Conservation (phyloP, 2,797 vertebrate genomes). For the Gymnocypris eckloni region DNA sequence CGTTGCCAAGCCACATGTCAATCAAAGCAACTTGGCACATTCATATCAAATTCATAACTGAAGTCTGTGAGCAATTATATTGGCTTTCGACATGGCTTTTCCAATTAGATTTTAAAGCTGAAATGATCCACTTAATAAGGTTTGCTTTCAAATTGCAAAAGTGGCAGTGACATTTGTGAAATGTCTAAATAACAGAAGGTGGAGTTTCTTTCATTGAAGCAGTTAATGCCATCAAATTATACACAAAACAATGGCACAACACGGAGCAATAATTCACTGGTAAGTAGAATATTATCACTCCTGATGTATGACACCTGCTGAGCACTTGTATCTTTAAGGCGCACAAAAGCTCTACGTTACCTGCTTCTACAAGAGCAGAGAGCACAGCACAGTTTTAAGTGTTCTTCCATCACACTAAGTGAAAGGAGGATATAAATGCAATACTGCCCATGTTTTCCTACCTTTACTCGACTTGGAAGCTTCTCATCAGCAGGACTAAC, state of each 20-base stretch:
- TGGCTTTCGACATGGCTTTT: neutral
- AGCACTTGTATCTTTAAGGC: neutral
- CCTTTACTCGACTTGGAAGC: neutral
- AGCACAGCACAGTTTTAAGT: neutral
- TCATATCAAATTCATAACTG: neutral
- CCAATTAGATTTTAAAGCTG: neutral
- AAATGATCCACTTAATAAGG: neutral
- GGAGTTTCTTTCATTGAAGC: neutral
- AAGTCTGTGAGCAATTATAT: neutral
- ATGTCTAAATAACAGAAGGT: neutral
- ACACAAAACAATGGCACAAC: neutral
- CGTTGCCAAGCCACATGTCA: neutral
- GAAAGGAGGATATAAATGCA: slow-evolving; percentile 7
- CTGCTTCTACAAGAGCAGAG: neutral
- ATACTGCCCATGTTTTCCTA: neutral
- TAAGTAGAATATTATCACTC: slow-evolving; percentile 6
- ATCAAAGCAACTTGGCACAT: neutral
- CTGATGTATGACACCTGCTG: slow-evolving; percentile 13
- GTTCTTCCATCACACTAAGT: slow-evolving; percentile 14
- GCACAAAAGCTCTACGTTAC: neutral
- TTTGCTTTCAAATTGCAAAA: neutral
- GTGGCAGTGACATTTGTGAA: neutral
- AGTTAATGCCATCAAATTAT: neutral
- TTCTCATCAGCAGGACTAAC: slow-evolving; percentile 29
- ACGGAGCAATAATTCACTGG: neutral